These are phyloP conservation scores for Glossosoma conforme DNA, from an alignment of 1,140 invertebrate species.

Conservation along the genomic window DNA sequence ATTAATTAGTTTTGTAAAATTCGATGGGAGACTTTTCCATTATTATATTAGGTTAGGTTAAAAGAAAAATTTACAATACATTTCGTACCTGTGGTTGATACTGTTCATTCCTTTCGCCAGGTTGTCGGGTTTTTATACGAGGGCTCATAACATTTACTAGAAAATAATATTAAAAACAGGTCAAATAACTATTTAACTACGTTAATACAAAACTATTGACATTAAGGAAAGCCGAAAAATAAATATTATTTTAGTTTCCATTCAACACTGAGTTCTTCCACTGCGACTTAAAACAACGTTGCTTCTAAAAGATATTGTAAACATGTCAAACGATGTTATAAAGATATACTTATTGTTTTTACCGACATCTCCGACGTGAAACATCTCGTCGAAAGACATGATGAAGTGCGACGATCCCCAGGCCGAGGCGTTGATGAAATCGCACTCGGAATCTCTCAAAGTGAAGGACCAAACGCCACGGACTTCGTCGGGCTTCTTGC, in stretches of 20 bases:
- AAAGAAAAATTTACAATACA: too few species aligned
- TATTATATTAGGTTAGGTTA: too few species aligned
- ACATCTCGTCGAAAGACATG: constrained; percentile 51
- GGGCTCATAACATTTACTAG: constrained; percentile 58
- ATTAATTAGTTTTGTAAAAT: constrained; percentile 5
- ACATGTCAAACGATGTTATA: too few species aligned
- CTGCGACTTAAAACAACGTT: too few species aligned
- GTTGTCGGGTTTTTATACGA: constrained; percentile 51
- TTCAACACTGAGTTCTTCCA: too few species aligned
- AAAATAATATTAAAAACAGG: too few species aligned
- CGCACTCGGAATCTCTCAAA: constrained; percentile 58
- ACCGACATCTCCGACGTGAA: constrained; percentile 62
- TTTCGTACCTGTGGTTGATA: constrained; percentile 56
- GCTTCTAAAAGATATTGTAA: too few species aligned
- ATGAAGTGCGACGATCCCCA: constrained; percentile 61
- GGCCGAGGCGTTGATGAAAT: constrained; percentile 63
- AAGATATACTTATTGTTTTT: too few species aligned
- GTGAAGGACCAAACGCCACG: constrained; percentile 65
- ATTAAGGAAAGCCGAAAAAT: too few species aligned
- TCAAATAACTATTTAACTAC: too few species aligned
- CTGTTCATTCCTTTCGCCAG: constrained; percentile 50
- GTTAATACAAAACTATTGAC: too few species aligned
- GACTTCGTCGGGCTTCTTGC: constrained; percentile 45
- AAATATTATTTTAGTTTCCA: too few species aligned
- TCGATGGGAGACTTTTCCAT: not conserved